Conservation (phyloP, 2,888 invertebrate genomes). For the Cheilosia soror region DNA sequence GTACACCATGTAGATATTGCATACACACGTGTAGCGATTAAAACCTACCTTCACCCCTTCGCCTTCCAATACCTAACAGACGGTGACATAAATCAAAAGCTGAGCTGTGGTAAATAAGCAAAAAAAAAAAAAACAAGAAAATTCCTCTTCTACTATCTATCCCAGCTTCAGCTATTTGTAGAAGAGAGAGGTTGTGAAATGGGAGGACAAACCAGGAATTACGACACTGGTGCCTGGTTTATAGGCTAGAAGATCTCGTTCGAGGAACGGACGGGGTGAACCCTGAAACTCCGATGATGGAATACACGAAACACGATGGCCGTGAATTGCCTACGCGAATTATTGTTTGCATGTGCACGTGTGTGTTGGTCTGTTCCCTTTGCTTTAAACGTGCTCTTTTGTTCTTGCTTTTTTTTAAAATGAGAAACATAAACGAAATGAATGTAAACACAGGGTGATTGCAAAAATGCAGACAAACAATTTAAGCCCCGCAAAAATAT, state of each 20-base stretch:
- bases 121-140: slow-evolving; percentile 61
- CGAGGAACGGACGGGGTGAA: slow-evolving; percentile 23
- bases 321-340: slow-evolving; percentile 54
- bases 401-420: neutral
- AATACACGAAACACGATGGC: slow-evolving; percentile 46
- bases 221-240: slow-evolving; percentile 64
- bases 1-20: neutral
- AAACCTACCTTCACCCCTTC: slow-evolving; percentile 4
- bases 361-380: neutral
- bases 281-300: slow-evolving; percentile 36
- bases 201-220: slow-evolving; percentile 34
- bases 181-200: slow-evolving; percentile 8
- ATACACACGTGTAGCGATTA: slow-evolving; percentile 30
- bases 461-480: neutral
- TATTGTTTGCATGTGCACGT: slow-evolving; percentile 16
- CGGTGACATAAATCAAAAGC: slow-evolving; percentile 75
- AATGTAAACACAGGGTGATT: slow-evolving; percentile 21
- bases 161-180: slow-evolving; percentile 23
- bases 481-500: too few species aligned
- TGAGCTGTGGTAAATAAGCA: slow-evolving; percentile 59
- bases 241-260: slow-evolving; percentile 33
- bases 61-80: slow-evolving; percentile 12
- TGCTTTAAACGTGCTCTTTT: neutral
- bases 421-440: neutral
- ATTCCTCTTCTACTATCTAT: slow-evolving; percentile 38